phyloP scores from a whole-genome alignment of 2,797 vertebrate species.

The Poeciliopsis paucimaculata region DNA sequence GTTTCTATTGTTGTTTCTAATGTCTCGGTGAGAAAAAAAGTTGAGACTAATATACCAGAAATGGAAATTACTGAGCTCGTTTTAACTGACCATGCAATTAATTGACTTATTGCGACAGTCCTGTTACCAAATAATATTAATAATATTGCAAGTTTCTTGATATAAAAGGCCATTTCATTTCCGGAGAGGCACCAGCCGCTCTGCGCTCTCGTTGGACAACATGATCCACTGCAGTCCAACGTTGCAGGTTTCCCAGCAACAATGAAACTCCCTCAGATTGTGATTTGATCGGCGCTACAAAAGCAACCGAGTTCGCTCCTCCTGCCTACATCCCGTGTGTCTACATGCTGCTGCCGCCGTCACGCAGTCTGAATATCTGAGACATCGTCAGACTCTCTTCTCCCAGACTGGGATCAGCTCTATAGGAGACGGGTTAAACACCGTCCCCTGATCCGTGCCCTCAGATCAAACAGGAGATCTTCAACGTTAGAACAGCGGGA shows the following conservation, averaged over 20 bases:
- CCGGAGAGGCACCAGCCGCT: too few relatives aligned
- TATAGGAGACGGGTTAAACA: constrained; percentile 34
- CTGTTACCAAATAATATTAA: too few relatives aligned
- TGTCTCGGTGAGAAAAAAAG: too few relatives aligned
- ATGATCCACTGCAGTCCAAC: background rate
- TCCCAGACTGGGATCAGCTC: constrained; percentile 57
- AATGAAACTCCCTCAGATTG: background rate
- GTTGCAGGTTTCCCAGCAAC: background rate
- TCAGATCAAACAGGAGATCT: constrained; percentile 17
- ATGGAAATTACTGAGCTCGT: too few relatives aligned
- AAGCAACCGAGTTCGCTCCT: background rate
- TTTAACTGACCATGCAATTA: too few relatives aligned
- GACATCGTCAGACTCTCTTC: background rate
- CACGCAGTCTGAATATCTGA: constrained; percentile 19
- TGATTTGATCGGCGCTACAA: background rate
- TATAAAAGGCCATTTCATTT: too few relatives aligned
- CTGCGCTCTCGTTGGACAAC: too few relatives aligned
- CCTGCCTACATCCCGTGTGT: constrained; percentile 12
- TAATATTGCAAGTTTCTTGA: too few relatives aligned
- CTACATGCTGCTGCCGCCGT: constrained; percentile 22
- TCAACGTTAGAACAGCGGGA: constrained; percentile 4
- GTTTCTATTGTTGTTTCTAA: too few relatives aligned
- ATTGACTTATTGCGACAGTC: too few relatives aligned
- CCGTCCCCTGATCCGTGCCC: constrained; percentile 17
- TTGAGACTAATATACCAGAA: too few relatives aligned